Evolutionary conservation across 2,888 invertebrate genomes (phyloP).

Genomic region (Apotomis capreana): DNA sequence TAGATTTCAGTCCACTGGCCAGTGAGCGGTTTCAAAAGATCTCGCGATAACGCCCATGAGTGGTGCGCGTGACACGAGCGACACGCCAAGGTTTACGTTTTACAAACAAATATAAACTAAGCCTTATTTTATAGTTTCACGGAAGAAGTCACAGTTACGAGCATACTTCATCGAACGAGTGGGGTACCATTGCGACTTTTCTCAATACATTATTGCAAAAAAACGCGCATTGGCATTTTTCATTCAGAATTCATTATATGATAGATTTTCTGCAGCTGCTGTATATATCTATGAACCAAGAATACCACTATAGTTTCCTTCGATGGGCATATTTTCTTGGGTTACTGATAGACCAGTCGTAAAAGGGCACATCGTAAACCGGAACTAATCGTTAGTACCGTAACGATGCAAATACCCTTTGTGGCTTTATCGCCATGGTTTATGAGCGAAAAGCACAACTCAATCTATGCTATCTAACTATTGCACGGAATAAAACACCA

Average conservation of each 20-base stretch:
- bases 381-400: conserved; percentile 51
- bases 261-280: no score
- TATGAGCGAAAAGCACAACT: conserved; percentile 41
- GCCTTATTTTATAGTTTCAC: no score
- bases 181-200: no score
- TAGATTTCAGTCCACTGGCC: conserved; percentile 19
- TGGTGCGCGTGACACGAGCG: conserved; percentile 29
- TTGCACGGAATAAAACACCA: no score
- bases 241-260: no score
- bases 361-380: conserved; percentile 47
- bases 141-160: no score
- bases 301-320: neutral
- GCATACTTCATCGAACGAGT: no score
- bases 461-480: neutral
- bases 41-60: conserved; percentile 37
- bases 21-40: conserved; percentile 25
- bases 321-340: neutral
- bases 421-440: conserved; percentile 51
- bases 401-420: conserved; percentile 50
- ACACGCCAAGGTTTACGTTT: conserved; percentile 15
- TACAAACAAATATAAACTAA: neutral
- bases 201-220: no score
- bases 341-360: conserved; percentile 41
- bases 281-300: no score
- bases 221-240: no score